Base-by-base conservation (phyloP, 2,888 invertebrate species). In the Melanostoma mellinum region DNA sequence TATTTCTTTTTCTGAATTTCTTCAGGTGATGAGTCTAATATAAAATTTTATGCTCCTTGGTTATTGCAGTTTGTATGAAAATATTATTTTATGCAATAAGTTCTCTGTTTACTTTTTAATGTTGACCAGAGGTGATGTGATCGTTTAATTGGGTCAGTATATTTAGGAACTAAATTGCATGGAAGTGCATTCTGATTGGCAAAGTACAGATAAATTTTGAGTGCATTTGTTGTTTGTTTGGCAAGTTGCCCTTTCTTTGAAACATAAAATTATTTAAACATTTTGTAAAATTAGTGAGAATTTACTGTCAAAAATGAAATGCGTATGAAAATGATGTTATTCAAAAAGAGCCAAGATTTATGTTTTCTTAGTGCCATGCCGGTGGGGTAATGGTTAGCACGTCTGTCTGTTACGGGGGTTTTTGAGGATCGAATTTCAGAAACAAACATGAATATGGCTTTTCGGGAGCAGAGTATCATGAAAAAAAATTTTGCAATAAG, bases 151-250 rank as follows among this genome's bases (percentile, higher is more conserved):
- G 56, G 84, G 84, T 79, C 84, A 79, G 55, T 58, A 74, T 48
- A 58, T 65, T 20, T 20, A 20, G 20, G 8, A 72, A 65, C 40
- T 32, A 9, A 84, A 84, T 63, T 71, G 79, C 79, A 79, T 84
- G 84, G 79, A 84, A 78, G 67, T 56, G 67, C 58, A 84, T 84
- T 79, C 71, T 71, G 79, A 84, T 75, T 71, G 75, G 63, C 75
- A 56, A 38, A 53, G 58, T 33, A 35, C 32, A 61, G 46, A 84
- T 61, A 68, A 52, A 82, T 73, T 63, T 77, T 33, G 50, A 72
- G 38, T 61, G 30, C 42, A 42, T 10, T 10, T 35, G 9, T 42
- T 32, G 55, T 60, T 38, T 50, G 20, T 58, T 73, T 84, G 82
- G 82, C 78, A 69, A 74, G 55, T 30, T 74, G 78, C 82, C 76